Evolutionary conservation across 1,140 invertebrate genomes (phyloP), one percentile per base, ranked within the genome.

Genomic region (Panulirus ornatus): DNA sequence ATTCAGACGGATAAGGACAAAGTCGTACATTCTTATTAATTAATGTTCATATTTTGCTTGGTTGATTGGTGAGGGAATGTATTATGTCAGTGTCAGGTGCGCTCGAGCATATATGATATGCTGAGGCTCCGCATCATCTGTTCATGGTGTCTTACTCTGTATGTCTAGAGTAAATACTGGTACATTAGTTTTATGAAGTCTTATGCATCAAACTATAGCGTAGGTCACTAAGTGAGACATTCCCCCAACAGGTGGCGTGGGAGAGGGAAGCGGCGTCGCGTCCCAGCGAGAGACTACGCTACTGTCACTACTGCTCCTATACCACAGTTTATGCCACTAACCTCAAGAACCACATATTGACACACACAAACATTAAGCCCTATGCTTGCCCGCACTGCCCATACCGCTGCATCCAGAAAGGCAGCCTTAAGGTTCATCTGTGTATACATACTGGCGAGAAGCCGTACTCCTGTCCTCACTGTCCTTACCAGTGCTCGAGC

Each of bases 351-450:
- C 73, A 76, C 30, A 44, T 30, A 11, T n/a, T 76, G 30, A 40
- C 38, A 8, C 73, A 76, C 73, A 76, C 73, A 44, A 76, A 76
- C 30, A 38, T 44, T 44, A 76, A 76, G 73, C 73, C 73, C n/a
- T 76, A 76, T 44, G 6, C 73, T 38, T 76, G 73, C 73, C 73
- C 73, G 1, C 73, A 76, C 38, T 76, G 73, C 36, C n/a, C 73
- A 16, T 76, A 76, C 30, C 73, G 73, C 38, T 76, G 73, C 30
- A 76, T 76, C 38, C 73, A 76, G 19, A 76, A 44, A 40, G 42
- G 38, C 6, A 76, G 73, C 19, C 73, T 76, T 9, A 76, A 76
- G 38, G 73, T 44, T 42, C 73, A 76, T 44, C 36, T 76, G 5
- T 76, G 73, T 40, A 42, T 16, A 42, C 73, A 76, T 27, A 76